Base-by-base conservation (phyloP, 2,113 vertebrate species). In the Butorides virescens region DNA sequence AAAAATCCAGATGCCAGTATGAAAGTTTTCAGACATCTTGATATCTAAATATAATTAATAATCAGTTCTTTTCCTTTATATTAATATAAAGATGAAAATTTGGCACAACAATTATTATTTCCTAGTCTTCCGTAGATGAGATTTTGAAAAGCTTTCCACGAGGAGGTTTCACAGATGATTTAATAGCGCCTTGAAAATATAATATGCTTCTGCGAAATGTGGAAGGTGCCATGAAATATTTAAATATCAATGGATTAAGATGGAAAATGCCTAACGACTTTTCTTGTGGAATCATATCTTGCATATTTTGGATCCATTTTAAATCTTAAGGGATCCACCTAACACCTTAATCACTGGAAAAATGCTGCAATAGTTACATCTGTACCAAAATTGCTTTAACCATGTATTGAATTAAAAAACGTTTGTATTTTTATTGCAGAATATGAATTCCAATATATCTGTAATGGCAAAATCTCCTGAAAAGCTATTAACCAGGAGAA, bases 401-500 rank as follows among this genome's bases (percentile, higher is more conserved):
- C 9, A 30, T 11, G 30, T 67, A 50, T 86, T 93, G 82, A 77
- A 74, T 95, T 90, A 62, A 86, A 92, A 92, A 13, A 36, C 7
- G 39, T 13, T 61, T 85, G 49, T 83, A 80, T 70, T 92, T 95
- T 88, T 92, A 83, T n/a, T 73, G 32, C 58, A 93, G 63, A 92
- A 90, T 88, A 94, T 86, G 59, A 53, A 84, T 92, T 95, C 39
- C 30, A 86, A 29, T 75, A n/a, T 63, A 89, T 32, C 61, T 74
- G 36, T 32, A 96, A 76, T 46, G 61, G 72, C 34, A 90, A 96
- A 93, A 44, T 65, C 86, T 63, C 47, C 65, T 59, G 26, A 53
- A 96, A 96, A 95, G 68, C 65, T 94, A 81, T 92, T 94, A 91
- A 80, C 82, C 36, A 68, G n/a, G 17, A 89, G 39, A 96, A 71